Evolutionary conservation across 2,888 invertebrate species (phyloP), one percentile per base, ranked within the genome.

Genomic region (Pasiphila rectangulata): DNA sequence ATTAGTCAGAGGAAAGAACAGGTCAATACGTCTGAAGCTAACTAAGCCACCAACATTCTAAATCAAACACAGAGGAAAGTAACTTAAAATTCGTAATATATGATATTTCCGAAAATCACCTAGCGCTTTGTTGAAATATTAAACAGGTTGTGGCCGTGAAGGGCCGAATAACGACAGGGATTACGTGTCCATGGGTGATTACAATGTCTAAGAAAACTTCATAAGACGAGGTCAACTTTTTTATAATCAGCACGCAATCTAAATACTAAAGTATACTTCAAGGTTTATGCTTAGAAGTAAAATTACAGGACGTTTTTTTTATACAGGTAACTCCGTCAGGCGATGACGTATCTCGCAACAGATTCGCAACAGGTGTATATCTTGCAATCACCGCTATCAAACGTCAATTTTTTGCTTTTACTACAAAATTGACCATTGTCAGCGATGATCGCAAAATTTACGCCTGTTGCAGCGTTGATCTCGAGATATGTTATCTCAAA

Each of bases 181-280:
- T 35, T 12, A 25, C 50, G 45, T 45, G 50, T 29, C 45, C 16
- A 32, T 15, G 27, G 13, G 24, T 13, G 21, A 40, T 50, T 42
- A 40, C 13, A 5, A 12, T 17, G 17, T 7, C 25, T 17, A 32
- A 19, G 17, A 10, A 32, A 32, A 32, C 32, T 19, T 17, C n/a
- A 30, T 15, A 19, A 19, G 32, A 7, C 32, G 34, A 50, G 50
- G 50, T 42, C 32, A 49, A 13, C 17, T 45, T 47, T 41, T 37
- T 44, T 39, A 34, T 16, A 36, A 39, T 35, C 16, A 36, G 19
- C 41, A 52, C 51, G 51, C 51, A 47, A 45, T 44, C 23, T 37
- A 27, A 38, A 35, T 45, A 27, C 12, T 36, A 32, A 32, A 17
- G 16, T 3, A n/a, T n/a, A n/a, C n/a, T 7, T 17, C 5, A 17